Evolutionary conservation across 2,113 vertebrate genomes (phyloP), one percentile per base, ranked within the genome.

Genomic region (Herpetotheres cachinnans): DNA sequence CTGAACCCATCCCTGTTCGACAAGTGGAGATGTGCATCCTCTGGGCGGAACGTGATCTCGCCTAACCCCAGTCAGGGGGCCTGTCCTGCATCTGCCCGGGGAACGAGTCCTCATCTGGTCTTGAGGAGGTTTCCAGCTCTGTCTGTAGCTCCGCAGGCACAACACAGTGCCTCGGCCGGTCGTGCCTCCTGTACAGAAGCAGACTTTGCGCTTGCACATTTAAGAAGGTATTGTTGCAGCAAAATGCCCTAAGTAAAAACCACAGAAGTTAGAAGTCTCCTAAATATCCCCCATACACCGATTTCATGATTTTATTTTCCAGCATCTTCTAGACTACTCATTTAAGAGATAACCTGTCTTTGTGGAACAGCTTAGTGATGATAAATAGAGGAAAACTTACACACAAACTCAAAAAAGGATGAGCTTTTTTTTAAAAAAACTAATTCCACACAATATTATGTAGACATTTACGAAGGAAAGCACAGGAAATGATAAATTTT

Each of bases 151-250:
- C 29, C 38, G 9, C 2, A 61, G 58, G 7, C n/a, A 49, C 16
- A 49, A 22, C 2, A 5, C 25, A 7, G 10, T 52, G 26, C 34
- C 36, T 40, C 56, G 3, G 25, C 49, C 65, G 36, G 2, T 29
- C 0, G 0, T 69, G 19, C 38, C 58, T 50, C 58, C 49, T 12
- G 4, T 19, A 6, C 2, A 44, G 59, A 11, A 21, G 4, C 58
- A 66, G 49, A 20, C 10, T 76, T 59, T 38, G 29, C 34, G 15
- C 30, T 47, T 47, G 11, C 7, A 36, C 9, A 4, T 46, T 63
- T 56, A 38, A 36, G 15, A 26, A 22, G 40, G 5, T 44, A 34
- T 12, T 58, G 46, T 24, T 66, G 54, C 58, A 32, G 7, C 27
- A 55, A 72, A 72, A 40, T 42, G 24, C 34, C 7, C 0, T 18